phyloP scores from a whole-genome alignment of 2,888 invertebrate species.

The Drosophila subsilvestris region DNA sequence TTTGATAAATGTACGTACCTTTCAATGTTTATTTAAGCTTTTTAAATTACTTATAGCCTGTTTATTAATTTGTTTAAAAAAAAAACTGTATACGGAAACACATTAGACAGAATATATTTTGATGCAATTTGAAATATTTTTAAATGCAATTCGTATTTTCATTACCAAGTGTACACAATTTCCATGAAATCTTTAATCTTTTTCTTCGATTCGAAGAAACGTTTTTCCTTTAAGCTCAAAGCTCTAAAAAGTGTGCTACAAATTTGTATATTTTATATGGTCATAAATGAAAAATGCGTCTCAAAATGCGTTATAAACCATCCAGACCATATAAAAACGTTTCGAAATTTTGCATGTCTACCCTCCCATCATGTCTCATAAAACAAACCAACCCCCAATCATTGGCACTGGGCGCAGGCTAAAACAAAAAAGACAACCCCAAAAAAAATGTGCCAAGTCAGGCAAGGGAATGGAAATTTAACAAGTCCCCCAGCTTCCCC shows the following conservation, averaged over 20 bases:
- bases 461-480: slow-evolving; percentile 32
- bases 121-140: too few relatives aligned
- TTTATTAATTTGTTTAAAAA: too few relatives aligned
- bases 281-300: slow-evolving; percentile 31
- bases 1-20: too few relatives aligned
- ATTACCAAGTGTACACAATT: background rate
- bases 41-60: too few relatives aligned
- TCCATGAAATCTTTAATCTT: slow-evolving; percentile 1
- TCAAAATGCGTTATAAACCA: slow-evolving; percentile 21
- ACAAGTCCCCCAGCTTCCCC: slow-evolving; percentile 21
- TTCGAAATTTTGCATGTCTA: slow-evolving; percentile 43
- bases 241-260: slow-evolving; percentile 1
- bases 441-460: slow-evolving; percentile 57
- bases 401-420: slow-evolving; percentile 42
- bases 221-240: background rate
- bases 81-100: too few relatives aligned
- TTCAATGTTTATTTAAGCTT: too few relatives aligned
- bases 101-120: background rate
- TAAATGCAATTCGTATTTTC: background rate
- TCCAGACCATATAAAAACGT: slow-evolving; percentile 31
- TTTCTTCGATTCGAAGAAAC: background rate
- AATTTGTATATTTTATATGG: slow-evolving; percentile 38
- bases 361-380: slow-evolving; percentile 28
- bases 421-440: slow-evolving; percentile 39
- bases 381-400: slow-evolving; percentile 51